Base-by-base conservation (phyloP, 2,888 invertebrate genomes). In the Ophion obscuratus region DNA sequence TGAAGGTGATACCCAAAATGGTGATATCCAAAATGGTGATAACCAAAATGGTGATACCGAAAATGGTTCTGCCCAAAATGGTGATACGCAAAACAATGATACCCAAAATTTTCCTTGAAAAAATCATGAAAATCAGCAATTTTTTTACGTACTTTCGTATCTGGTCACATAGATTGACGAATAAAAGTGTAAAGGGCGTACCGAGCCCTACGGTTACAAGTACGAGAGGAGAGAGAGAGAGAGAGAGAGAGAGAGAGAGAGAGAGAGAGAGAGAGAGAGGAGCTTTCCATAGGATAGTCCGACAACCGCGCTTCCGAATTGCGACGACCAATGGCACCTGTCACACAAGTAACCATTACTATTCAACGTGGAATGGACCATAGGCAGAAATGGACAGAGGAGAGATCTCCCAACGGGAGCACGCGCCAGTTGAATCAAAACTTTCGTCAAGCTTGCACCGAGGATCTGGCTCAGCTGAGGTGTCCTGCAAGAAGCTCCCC, bases 391-490 rank as follows among this genome's bases (percentile, higher is more conserved):
- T 27, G 10, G 57, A 74, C 10, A 70, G 20, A 80, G 9, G 24
- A 36, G 57, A 59, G 31, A 86, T 84, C 78, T 85, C 84, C 80
- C 74, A 14, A 83, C 82, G 85, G 67, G 70, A 77, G 70, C 76
- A 86, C 84, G 86, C 85, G 84, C 81, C 87, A 83, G 88, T 89
- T 90, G 86, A 90, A 90, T 90, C 88, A 88, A 90, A 90, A 90
- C 86, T 90, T 90, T 88, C 81, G 59, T 70, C 57, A 75, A 79
- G 84, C 82, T 84, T 85, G 80, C 84, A 86, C 40, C 62, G 53
- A 66, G 75, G 78, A 84, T 78, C 78, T 79, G 73, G 62, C 44
- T 24, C 57, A 44, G 77, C 62, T 57, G 47, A 68, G 67, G 7
- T 70, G 81, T 86, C 86, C 79, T 84, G 83, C 81, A 78, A 84